Conservation (phyloP, 2,888 invertebrate species). For the Idaea straminata region DNA sequence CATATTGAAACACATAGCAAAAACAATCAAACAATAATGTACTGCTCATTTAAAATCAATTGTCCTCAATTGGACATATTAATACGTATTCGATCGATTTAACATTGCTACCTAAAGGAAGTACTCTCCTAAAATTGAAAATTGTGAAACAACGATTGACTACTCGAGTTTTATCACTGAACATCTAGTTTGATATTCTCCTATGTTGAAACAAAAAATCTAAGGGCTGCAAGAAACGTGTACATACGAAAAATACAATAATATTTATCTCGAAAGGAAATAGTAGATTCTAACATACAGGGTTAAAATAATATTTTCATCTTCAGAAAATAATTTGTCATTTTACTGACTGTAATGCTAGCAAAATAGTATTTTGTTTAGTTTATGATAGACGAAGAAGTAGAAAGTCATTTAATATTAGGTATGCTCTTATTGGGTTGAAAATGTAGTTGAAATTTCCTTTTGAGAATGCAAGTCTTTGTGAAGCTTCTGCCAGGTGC, state of each 20-base stretch:
- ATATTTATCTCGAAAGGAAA: conserved; percentile 30
- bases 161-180: conserved; percentile 27
- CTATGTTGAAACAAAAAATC: conserved; percentile 31
- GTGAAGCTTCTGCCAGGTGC: conserved; percentile 21
- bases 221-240: background rate
- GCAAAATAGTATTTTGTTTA: conserved; percentile 6
- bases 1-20: conserved; percentile 26
- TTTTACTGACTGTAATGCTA: conserved; percentile 7
- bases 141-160: background rate
- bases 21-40: conserved; percentile 21
- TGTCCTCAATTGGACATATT: conserved; percentile 22
- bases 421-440: conserved; percentile 9
- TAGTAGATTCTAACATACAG: no score
- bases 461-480: conserved; percentile 36
- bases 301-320: conserved; percentile 21
- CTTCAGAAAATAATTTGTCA: conserved; percentile 16
- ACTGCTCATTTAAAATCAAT: conserved; percentile 19
- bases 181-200: conserved; percentile 40
- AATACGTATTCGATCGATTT: conserved; percentile 20
- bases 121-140: background rate
- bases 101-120: background rate
- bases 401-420: conserved; percentile 9
- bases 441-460: conserved; percentile 21
- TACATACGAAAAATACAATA: conserved; percentile 23
- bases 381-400: conserved; percentile 11